Conservation (phyloP, 2,797 vertebrate genomes). For the Sebastes taczanowskii region DNA sequence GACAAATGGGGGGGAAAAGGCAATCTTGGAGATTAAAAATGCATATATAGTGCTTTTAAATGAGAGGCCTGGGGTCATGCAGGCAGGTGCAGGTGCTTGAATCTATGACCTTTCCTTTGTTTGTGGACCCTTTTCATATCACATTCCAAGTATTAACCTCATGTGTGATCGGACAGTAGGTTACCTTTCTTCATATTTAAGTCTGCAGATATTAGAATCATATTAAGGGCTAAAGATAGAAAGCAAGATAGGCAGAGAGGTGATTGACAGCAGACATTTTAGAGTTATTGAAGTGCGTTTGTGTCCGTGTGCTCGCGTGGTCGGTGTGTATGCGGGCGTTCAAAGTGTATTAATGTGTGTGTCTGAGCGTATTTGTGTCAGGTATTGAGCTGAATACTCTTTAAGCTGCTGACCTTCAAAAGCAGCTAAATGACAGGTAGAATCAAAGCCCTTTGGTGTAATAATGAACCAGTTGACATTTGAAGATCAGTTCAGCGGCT, state of each 20-base stretch:
- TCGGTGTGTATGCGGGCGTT: neutral
- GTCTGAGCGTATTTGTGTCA: slow-evolving; percentile 23
- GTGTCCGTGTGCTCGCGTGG: neutral
- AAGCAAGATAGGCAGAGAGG: neutral
- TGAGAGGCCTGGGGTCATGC: slow-evolving; percentile 24
- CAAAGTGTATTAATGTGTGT: neutral
- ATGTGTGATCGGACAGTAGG: slow-evolving; percentile 11
- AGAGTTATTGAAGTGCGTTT: slow-evolving; percentile 40
- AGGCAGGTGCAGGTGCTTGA: slow-evolving; percentile 12
- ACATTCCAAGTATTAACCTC: slow-evolving; percentile 19
- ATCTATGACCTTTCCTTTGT: slow-evolving; percentile 11
- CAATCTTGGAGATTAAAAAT: slow-evolving; percentile 66
- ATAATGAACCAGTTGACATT: slow-evolving; percentile 75
- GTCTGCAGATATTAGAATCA: slow-evolving; percentile 36
- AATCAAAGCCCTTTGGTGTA: slow-evolving; percentile 48
- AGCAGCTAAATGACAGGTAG: slow-evolving; percentile 58
- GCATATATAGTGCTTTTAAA: slow-evolving; percentile 59
- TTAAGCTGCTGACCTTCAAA: slow-evolving; percentile 71
- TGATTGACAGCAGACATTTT: slow-evolving; percentile 62
- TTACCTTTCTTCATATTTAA: slow-evolving; percentile 26
- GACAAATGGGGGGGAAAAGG: slow-evolving; percentile 12
- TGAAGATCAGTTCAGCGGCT: slow-evolving; percentile 59
- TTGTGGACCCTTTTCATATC: slow-evolving; percentile 37
- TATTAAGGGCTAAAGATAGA: slow-evolving; percentile 40
- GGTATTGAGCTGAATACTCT: slow-evolving; percentile 57